Conservation (phyloP, 2,797 vertebrate genomes). For the Paedocypris micromegethes region DNA sequence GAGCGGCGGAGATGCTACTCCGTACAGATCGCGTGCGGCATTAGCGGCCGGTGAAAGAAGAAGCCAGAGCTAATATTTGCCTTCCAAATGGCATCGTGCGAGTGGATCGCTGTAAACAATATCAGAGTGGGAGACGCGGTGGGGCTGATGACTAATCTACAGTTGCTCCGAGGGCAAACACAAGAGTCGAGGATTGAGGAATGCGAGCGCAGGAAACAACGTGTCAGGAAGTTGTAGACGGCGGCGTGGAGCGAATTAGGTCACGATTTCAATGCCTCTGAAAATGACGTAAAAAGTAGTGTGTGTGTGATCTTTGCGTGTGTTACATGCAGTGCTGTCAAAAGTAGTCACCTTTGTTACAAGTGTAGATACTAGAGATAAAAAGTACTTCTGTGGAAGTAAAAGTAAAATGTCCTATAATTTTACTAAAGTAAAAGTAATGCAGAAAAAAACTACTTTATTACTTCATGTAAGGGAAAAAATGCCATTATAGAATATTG, state of each 20-base stretch:
- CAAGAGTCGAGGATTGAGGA: conserved; percentile 2
- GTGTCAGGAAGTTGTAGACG: neutral
- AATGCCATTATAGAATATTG: too few relatives aligned
- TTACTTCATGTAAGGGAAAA: too few relatives aligned
- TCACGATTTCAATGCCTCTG: neutral
- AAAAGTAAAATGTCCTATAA: too few relatives aligned
- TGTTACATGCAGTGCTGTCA: too few relatives aligned
- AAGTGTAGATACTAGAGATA: too few relatives aligned
- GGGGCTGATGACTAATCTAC: conserved; percentile 30
- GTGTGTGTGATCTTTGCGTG: too few relatives aligned
- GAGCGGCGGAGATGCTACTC: conserved; percentile 36
- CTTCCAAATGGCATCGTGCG: conserved; percentile 34
- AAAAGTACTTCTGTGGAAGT: too few relatives aligned
- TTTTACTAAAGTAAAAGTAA: too few relatives aligned
- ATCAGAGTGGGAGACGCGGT: conserved; percentile 9
- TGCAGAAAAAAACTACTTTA: too few relatives aligned
- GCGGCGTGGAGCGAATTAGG: neutral
- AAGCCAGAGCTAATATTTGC: conserved; percentile 27
- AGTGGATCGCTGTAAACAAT: conserved; percentile 24
- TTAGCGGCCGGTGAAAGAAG: conserved; percentile 21
- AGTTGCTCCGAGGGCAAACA: conserved; percentile 26
- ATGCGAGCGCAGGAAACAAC: conserved; percentile 4
- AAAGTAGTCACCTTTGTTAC: too few relatives aligned
- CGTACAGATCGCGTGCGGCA: conserved; percentile 24
- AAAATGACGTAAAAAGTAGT: neutral